These are phyloP conservation scores for Dromiciops gliroides DNA, from an alignment of 2,113 vertebrate genomes.

Conservation along the genomic window DNA sequence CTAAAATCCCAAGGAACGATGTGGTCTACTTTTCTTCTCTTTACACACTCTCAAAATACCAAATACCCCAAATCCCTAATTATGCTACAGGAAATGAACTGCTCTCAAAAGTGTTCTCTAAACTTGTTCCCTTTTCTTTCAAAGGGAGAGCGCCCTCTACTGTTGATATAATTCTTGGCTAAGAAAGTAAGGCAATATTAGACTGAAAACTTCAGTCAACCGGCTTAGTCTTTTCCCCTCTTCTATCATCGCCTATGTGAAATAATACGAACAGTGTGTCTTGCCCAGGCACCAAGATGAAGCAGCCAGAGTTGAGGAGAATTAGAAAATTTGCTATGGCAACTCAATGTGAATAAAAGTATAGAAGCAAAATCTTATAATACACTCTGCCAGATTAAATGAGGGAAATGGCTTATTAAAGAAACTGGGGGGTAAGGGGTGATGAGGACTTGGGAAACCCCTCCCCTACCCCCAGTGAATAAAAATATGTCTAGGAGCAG, in stretches of 20 bases:
- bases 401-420: neutral
- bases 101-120: conserved; percentile 13
- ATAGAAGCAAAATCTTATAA: conserved; percentile 22
- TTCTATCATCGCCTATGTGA: conserved; percentile 36
- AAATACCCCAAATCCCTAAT: neutral
- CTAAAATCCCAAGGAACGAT: neutral
- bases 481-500: neutral
- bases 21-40: neutral
- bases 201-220: neutral
- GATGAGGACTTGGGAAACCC: neutral
- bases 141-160: conserved; percentile 71
- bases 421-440: neutral
- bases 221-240: neutral
- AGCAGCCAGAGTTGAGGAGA: neutral
- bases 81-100: neutral
- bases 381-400: neutral
- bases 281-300: conserved; percentile 21
- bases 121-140: conserved; percentile 50
- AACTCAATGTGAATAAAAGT: neutral
- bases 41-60: neutral
- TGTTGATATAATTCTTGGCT: conserved; percentile 50
- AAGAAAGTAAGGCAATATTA: conserved; percentile 9
- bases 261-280: neutral
- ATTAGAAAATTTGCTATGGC: neutral
- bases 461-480: neutral